Evolutionary conservation across 2,888 invertebrate species (phyloP), one percentile per base, ranked within the genome.

Genomic region (Microchrysa polita): DNA sequence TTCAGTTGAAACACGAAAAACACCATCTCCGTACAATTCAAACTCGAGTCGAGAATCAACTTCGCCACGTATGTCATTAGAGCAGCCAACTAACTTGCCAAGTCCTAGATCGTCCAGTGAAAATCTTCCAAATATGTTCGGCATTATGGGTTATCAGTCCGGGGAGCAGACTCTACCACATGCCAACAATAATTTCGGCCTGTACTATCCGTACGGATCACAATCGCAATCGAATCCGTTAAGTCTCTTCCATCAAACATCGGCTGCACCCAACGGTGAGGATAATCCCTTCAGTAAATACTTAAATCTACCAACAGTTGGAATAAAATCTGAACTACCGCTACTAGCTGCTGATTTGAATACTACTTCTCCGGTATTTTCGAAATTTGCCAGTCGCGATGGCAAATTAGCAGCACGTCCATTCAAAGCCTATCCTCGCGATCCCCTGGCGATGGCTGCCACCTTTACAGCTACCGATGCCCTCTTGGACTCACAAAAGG

Each of bases 391-490:
- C 69, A 81, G 81, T 57, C 77, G 78, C 7, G 78, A 82, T 22
- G 82, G 84, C 22, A 89, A 88, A 79, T 77, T 83, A 2, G 85
- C 88, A 0, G n/a, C 27, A 7, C 85, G 91, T 1, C 91, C 91
- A 0, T 91, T 91, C 79, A 91, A 91, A 80, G 91, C 91, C 0
- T 92, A 91, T 80, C 91, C 92, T 0, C 90, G 90, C 77, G 90
- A 92, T 81, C 90, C 91, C 0, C 80, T 91, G 23, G 86, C 88
- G 55, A 81, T 93, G 78, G 82, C 89, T 55, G 81, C 90, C 77
- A 80, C 87, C 0, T 88, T 93, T 78, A 82, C 89, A 63, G 81
- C 90, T 79, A 80, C 87, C 0, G 84, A 84, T 77, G 80, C 81
- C 1, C 77, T 87, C 2, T 81, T 88, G 40, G 86, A 87, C 73